phyloP scores from a whole-genome alignment of 2,888 invertebrate species.

The Pseudococcus jackbeardsleyi region DNA sequence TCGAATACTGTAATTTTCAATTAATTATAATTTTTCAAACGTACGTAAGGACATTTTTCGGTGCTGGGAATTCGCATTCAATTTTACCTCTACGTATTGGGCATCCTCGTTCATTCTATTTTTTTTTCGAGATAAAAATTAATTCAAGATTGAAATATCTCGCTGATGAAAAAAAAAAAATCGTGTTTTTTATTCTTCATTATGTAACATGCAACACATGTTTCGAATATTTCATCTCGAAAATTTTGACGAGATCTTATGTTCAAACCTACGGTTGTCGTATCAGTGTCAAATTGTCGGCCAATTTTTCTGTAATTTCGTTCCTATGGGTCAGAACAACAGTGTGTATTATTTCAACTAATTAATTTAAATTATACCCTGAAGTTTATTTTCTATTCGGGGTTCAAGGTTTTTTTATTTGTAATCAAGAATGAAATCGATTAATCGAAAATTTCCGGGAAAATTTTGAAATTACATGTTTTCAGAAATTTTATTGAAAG shows the following conservation, averaged over 20 bases:
- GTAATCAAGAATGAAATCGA: no score
- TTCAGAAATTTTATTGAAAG: no score
- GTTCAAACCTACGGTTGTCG: not conserved
- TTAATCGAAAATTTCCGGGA: no score
- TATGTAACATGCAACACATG: not conserved
- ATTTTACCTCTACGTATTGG: not conserved
- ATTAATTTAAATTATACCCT: no score
- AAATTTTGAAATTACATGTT: no score
- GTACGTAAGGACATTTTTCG: not conserved
- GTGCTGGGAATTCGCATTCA: not conserved
- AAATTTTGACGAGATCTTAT: not conserved
- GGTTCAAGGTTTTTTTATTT: no score
- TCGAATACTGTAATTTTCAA: not conserved
- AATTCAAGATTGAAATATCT: not conserved
- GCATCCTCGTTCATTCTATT: not conserved
- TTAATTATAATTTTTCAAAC: not conserved
- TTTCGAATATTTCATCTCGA: not conserved
- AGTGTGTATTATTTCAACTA: no score
- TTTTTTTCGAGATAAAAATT: not conserved
- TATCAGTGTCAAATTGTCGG: not conserved
- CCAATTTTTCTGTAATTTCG: not conserved
- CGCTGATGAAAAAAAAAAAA: not conserved
- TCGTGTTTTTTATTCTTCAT: not conserved
- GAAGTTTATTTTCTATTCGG: no score
- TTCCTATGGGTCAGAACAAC: no score